Evolutionary conservation across 1,140 invertebrate genomes (phyloP), one percentile per base, ranked within the genome.

Genomic region (Bombus picipes): DNA sequence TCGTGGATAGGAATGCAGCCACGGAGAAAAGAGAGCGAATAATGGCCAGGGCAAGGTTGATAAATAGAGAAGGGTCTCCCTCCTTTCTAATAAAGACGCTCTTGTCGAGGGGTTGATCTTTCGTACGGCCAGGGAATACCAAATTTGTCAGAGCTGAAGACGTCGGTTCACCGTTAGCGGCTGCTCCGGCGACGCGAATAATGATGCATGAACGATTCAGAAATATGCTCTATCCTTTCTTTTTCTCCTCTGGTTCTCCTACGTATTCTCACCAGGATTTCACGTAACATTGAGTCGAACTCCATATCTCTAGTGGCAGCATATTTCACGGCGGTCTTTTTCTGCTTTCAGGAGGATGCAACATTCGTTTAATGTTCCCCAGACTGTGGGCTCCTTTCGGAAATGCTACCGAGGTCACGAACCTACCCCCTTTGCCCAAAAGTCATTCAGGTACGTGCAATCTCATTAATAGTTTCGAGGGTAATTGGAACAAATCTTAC

Each of bases 61-160:
- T 94, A 94, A 94, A 95, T 94, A 93, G 92, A 92, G 91, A 90
- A 92, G 88, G 89, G 90, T 87, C 86, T 89, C 90, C 90, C 91
- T 92, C 87, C 92, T 94, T 95, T 95, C 94, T 95, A 95, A 95
- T 95, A 95, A 95, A 95, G 95, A 95, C 92, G 92, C 94, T 94
- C 91, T 93, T 92, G 92, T 92, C 92, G 94, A 94, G 94, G 94
- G 94, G 94, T 93, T 94, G 94, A 95, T 95, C 93, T 93, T 88
- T 89, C 75, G 87, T 88, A 95, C 95, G 94, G 77, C 79, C 79
- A 59, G 88, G 87, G 95, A 95, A 95, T 95, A 95, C 95, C 80
- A 94, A 95, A 95, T 95, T 93, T 88, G 85, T 89, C 90, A 82
- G 81, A 83, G 79, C 91, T 92, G 87, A 90, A 94, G 92, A 93